Conservation (phyloP, 2,113 vertebrate genomes). For the Micronisus gabar region DNA sequence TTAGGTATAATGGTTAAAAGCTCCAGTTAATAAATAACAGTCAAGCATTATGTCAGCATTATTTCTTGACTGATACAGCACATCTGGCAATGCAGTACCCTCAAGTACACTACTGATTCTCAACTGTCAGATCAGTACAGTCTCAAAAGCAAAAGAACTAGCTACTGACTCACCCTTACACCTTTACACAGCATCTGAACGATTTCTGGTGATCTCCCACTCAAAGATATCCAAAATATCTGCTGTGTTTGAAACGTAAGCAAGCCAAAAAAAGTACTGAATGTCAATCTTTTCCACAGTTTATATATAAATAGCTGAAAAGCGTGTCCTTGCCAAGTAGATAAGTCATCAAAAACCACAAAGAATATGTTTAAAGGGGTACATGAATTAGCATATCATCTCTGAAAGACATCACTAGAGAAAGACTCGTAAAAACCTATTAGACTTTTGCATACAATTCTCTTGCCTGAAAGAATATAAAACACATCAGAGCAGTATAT, state of each 20-base stretch:
- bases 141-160: background rate
- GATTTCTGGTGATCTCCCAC: background rate
- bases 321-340: background rate
- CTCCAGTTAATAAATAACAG: background rate
- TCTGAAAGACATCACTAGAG: background rate
- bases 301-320: conserved; percentile 11
- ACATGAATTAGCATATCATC: background rate
- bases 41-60: background rate
- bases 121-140: background rate
- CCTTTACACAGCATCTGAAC: background rate
- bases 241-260: background rate
- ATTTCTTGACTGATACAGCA: background rate
- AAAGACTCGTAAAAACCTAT: background rate
- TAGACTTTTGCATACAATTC: background rate
- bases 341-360: background rate
- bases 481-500: background rate
- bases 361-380: background rate
- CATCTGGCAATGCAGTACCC: background rate
- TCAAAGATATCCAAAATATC: background rate
- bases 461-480: background rate
- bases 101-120: background rate
- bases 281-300: background rate
- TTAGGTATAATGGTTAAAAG: background rate
- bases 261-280: background rate
- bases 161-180: background rate